These are phyloP conservation scores for Sarcophaga variegata DNA, from an alignment of 2,888 invertebrate species.

Conservation along the genomic window DNA sequence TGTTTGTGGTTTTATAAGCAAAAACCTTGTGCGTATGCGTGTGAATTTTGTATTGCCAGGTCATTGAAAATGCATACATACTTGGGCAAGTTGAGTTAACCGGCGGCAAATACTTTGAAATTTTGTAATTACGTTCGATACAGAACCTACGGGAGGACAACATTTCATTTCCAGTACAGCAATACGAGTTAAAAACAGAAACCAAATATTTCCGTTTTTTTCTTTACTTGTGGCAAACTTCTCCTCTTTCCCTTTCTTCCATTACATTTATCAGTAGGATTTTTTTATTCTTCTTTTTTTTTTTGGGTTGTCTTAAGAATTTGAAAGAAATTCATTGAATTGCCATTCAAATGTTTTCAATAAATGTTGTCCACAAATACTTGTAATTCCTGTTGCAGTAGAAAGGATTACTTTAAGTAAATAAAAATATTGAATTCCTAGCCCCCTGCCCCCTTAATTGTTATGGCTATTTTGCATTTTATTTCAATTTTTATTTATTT, in stretches of 20 bases:
- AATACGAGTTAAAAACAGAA: no score
- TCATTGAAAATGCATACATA: slow-evolving; percentile 53
- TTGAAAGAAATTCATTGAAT: not conserved
- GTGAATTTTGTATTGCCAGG: slow-evolving; percentile 25
- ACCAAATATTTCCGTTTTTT: not conserved
- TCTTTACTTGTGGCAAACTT: not conserved
- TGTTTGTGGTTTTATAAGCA: no score
- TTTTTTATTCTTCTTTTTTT: no score
- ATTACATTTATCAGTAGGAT: no score
- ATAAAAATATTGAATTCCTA: no score
- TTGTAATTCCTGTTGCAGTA: not conserved
- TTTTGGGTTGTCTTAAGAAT: no score
- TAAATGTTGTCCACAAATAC: not conserved
- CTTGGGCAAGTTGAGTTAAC: slow-evolving; percentile 40
- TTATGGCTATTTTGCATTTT: no score
- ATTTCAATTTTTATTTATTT: no score
- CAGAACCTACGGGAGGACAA: slow-evolving; percentile 43
- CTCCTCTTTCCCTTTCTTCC: no score
- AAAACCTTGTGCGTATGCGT: not conserved
- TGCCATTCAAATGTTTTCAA: not conserved
- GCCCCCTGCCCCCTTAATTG: no score
- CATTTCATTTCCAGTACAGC: slow-evolving; percentile 38
- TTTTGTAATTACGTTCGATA: slow-evolving; percentile 59
- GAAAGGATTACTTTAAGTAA: not conserved
- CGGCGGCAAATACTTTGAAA: slow-evolving; percentile 52